Conservation (phyloP, 64 coral and sea anemone species). For the Montipora cactus region DNA sequence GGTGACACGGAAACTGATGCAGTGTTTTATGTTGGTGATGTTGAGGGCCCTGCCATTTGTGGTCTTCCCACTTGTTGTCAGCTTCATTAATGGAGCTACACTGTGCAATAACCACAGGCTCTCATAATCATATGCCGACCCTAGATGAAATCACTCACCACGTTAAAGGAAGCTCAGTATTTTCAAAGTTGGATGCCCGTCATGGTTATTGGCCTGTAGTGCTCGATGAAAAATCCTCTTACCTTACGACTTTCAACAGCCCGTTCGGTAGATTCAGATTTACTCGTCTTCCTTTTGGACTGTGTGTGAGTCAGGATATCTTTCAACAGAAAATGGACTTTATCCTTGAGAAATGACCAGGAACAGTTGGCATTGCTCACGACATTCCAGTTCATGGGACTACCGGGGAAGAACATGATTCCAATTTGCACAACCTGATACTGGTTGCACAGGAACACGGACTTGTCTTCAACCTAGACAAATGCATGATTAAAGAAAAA, state of each 20-base stretch:
- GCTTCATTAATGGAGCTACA: not conserved
- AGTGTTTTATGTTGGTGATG: constrained; percentile 28
- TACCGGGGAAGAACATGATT: not conserved
- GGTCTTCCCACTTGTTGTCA: constrained; percentile 14
- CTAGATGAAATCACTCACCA: constrained; percentile 35
- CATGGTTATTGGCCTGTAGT: constrained; percentile 51
- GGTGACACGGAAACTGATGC: constrained; percentile 16
- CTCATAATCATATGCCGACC: constrained; percentile 22
- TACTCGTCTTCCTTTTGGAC: constrained; percentile 41
- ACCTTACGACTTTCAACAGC: constrained; percentile 35
- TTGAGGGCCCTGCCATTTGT: constrained; percentile 6
- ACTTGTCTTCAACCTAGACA: constrained; percentile 35
- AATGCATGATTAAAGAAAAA: constrained; percentile 13
- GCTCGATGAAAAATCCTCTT: constrained; percentile 36
- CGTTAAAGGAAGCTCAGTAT: constrained; percentile 10
- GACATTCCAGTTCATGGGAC: constrained; percentile 36
- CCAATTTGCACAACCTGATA: constrained; percentile 41
- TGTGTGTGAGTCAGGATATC: constrained; percentile 23
- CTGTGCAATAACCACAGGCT: not conserved
- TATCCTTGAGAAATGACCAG: constrained; percentile 33
- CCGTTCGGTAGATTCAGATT: constrained; percentile 45
- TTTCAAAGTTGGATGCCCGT: constrained; percentile 52
- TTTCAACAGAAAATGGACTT: constrained; percentile 55
- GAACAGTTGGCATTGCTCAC: constrained; percentile 18
- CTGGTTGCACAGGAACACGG: not conserved